These are phyloP conservation scores for Sebastes vulpes DNA, from an alignment of 2,797 vertebrate species.

Conservation along the genomic window DNA sequence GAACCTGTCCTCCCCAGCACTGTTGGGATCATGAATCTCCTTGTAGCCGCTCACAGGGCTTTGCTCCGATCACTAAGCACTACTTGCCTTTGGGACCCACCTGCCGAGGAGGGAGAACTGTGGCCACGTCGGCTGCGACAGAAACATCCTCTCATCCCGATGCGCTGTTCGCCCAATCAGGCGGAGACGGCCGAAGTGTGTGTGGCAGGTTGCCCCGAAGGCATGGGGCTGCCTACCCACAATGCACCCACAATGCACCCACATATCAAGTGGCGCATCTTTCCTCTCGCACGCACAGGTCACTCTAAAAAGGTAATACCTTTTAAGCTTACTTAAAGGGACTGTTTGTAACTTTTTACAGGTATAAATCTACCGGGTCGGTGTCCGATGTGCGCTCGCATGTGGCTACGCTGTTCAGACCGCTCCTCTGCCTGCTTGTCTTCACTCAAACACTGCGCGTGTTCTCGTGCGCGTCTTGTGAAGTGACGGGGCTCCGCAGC, in stretches of 20 bases:
- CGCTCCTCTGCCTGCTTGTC: too few species aligned
- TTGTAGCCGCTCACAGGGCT: slow-evolving; percentile 85
- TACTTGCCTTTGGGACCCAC: slow-evolving; percentile 84
- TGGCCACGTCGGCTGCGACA: slow-evolving; percentile 68
- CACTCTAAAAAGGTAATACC: too few species aligned
- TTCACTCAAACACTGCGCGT: too few species aligned
- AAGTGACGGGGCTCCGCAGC: too few species aligned
- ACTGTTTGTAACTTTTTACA: too few species aligned
- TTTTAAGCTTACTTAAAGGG: too few species aligned
- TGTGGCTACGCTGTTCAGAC: too few species aligned
- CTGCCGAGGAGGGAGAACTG: slow-evolving; percentile 74
- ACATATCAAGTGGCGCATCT: slow-evolving; percentile 65
- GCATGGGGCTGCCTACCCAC: slow-evolving; percentile 67
- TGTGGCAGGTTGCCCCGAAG: slow-evolving; percentile 81
- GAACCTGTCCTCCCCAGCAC: slow-evolving; percentile 85
- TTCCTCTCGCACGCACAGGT: slow-evolving; percentile 62
- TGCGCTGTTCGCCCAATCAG: slow-evolving; percentile 76
- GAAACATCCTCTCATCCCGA: slow-evolving; percentile 81
- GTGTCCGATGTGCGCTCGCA: too few species aligned
- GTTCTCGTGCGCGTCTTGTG: too few species aligned
- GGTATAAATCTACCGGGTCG: too few species aligned
- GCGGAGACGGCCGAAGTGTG: slow-evolving; percentile 72
- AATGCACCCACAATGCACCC: slow-evolving; percentile 56
- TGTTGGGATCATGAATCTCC: slow-evolving; percentile 86
- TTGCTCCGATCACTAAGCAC: slow-evolving; percentile 84